Percentiles rank a stretch among this genome's conserved stretches.
Evolutionary conservation across 2,797 vertebrate genomes (phyloP).

Genomic region (Vireo griseus): DNA sequence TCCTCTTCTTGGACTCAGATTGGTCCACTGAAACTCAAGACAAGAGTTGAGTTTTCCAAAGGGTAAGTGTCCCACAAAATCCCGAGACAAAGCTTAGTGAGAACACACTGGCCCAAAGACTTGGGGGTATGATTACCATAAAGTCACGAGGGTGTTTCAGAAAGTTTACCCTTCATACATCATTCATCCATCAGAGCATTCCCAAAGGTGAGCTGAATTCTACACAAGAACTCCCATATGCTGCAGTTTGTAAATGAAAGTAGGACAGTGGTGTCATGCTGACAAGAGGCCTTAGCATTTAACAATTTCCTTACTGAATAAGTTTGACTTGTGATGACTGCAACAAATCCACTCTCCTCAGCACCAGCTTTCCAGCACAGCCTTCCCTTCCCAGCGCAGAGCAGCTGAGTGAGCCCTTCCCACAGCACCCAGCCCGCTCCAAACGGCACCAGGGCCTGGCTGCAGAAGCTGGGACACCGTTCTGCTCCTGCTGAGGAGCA

Average conservation of each 20-base stretch:
- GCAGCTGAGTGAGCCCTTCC: background rate
- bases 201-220: background rate
- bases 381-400: accelerated
- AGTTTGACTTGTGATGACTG: background rate
- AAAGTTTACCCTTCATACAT: background rate
- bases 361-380: background rate
- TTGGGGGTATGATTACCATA: background rate
- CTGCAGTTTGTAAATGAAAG: background rate
- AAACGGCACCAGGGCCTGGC: accelerated
- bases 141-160: background rate
- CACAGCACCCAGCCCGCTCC: background rate
- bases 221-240: background rate
- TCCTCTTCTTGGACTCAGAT: background rate
- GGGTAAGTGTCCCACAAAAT: background rate
- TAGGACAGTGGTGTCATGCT: background rate
- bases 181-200: background rate
- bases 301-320: background rate
- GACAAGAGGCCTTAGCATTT: background rate
- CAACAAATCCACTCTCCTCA: background rate
- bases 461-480: background rate
- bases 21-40: background rate
- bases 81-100: background rate
- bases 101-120: accelerated
- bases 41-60: background rate
- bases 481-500: background rate